A percentile compares a stretch with the other conserved stretches of the same genome.
Evolutionary conservation across 2,113 vertebrate genomes (phyloP).

Genomic region (Promerops cafer): DNA sequence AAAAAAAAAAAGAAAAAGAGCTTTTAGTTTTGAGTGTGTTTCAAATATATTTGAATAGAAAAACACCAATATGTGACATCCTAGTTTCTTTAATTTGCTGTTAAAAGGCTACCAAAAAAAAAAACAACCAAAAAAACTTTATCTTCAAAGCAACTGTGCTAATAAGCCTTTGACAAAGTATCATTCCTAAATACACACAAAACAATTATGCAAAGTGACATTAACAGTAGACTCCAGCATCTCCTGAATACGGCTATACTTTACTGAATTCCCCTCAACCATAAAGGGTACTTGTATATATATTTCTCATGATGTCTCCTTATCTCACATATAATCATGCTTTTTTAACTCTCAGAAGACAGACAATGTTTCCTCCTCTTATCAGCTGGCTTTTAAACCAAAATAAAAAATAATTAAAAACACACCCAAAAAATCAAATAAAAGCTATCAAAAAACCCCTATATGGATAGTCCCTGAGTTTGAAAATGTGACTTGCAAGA

Average conservation of each 20-base stretch:
- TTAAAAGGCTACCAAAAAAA: neutral
- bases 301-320: neutral
- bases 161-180: neutral
- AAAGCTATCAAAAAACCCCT: neutral
- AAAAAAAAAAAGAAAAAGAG: neutral
- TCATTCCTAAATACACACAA: neutral
- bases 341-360: neutral
- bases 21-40: neutral
- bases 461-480: fast-evolving
- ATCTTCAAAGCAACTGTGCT: neutral
- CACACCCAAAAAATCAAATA: neutral
- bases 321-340: neutral
- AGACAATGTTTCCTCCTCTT: neutral
- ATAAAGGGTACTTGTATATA: neutral
- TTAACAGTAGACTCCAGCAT: neutral
- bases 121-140: neutral
- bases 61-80: neutral
- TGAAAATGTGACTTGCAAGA: neutral
- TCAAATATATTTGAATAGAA: neutral
- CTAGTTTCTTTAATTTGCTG: neutral
- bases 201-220: neutral
- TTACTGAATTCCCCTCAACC: neutral
- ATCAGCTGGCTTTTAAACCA: neutral
- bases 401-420: neutral
- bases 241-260: neutral